These are phyloP conservation scores for Bellardia bayeri DNA, from an alignment of 2,888 invertebrate genomes.

Conservation along the genomic window DNA sequence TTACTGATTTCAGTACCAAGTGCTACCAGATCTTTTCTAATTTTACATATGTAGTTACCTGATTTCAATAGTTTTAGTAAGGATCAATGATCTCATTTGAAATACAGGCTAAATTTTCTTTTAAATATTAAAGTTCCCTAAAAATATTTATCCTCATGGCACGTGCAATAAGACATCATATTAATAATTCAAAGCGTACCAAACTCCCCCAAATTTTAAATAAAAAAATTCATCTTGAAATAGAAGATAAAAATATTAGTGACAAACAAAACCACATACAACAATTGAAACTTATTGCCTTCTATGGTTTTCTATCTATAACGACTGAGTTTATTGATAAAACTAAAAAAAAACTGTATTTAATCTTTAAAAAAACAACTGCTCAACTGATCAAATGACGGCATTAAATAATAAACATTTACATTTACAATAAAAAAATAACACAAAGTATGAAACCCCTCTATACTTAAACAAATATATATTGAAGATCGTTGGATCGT, in stretches of 20 bases:
- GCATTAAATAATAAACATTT: conserved; percentile 78
- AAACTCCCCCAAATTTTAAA: neutral
- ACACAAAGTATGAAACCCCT: conserved; percentile 11
- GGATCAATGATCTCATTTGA: conserved; percentile 3
- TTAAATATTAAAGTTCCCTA: conserved; percentile 18
- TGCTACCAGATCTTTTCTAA: too few relatives aligned
- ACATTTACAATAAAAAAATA: conserved; percentile 15
- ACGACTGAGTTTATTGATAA: conserved; percentile 48
- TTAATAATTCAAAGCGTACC: conserved; percentile 42
- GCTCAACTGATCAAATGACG: conserved; percentile 79
- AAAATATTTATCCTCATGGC: conserved; percentile 41
- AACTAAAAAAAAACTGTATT: conserved; percentile 48
- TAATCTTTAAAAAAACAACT: conserved; percentile 72
- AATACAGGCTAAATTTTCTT: neutral
- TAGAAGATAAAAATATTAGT: conserved; percentile 30
- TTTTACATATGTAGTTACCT: too few relatives aligned
- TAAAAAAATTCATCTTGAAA: conserved; percentile 35
- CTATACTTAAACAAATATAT: conserved; percentile 49
- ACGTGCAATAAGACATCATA: conserved; percentile 65
- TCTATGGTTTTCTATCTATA: neutral
- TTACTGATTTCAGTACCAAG: too few relatives aligned
- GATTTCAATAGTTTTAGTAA: neutral
- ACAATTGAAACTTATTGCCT: conserved; percentile 5
- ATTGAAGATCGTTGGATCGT: neutral
- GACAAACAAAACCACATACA: conserved; percentile 28